A percentile compares a stretch with the other conserved stretches of the same genome.
Conservation (phyloP, 2,113 vertebrate genomes). For the Aegypius monachus region DNA sequence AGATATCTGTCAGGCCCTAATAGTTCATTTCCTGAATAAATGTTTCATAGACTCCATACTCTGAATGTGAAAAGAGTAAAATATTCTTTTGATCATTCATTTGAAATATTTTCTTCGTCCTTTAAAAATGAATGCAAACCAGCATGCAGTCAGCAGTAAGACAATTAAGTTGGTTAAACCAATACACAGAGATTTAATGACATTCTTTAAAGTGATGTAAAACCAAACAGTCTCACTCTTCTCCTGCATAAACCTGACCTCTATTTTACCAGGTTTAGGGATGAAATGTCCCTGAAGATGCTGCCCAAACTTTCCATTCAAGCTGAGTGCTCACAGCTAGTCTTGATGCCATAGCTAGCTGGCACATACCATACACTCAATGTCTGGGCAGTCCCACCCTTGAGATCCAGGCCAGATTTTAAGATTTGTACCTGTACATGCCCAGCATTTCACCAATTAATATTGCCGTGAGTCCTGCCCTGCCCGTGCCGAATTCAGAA, state of each 20-base stretch:
- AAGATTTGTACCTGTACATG: not conserved
- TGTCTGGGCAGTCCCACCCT: not conserved
- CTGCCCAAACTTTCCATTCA: not conserved
- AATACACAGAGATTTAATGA: not conserved
- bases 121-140: not conserved
- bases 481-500: not conserved
- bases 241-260: not conserved
- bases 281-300: not conserved
- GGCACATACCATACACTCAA: fast-evolving
- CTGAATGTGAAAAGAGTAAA: not conserved
- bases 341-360: not conserved
- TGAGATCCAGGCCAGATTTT: not conserved
- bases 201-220: not conserved
- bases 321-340: not conserved
- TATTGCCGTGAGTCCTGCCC: not conserved
- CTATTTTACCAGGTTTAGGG: not conserved
- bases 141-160: not conserved
- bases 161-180: not conserved
- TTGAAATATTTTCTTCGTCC: not conserved
- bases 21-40: constrained; percentile 49
- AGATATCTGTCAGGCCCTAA: constrained; percentile 8
- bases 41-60: not conserved
- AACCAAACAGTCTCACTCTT: not conserved
- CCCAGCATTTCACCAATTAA: not conserved
- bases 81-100: not conserved